Evolutionary conservation across 23 tunicate species (phyloP).

Genomic region (Trididemnum nubilum): DNA sequence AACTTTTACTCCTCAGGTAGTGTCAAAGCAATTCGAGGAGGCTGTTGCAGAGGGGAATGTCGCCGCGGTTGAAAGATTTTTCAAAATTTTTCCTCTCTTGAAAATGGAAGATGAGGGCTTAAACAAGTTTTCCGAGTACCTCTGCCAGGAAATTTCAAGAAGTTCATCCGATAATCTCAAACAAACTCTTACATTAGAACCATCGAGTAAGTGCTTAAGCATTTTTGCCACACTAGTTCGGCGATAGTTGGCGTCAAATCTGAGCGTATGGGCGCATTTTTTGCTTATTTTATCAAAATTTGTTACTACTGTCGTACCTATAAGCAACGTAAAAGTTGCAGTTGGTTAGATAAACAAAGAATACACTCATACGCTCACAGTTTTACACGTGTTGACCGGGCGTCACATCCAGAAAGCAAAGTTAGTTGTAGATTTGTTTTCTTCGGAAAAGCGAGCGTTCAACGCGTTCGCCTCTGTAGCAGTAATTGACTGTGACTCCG

Average conservation of each 20-base stretch:
- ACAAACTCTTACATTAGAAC: constrained; percentile 61
- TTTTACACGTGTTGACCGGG: too few relatives aligned
- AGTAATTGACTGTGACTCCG: too few relatives aligned
- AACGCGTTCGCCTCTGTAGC: too few relatives aligned
- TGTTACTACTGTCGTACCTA: neutral
- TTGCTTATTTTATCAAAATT: neutral
- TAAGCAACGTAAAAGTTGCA: neutral
- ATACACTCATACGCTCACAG: too few relatives aligned
- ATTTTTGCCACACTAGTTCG: too few relatives aligned
- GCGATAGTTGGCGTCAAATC: neutral
- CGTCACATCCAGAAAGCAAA: too few relatives aligned
- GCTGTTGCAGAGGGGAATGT: constrained; percentile 75
- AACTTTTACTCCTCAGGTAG: too few relatives aligned
- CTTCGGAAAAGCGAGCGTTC: too few relatives aligned
- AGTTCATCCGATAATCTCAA: constrained; percentile 81
- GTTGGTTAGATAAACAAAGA: too few relatives aligned
- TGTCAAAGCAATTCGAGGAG: constrained; percentile 76
- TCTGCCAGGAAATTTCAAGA: constrained; percentile 77
- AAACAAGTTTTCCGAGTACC: constrained; percentile 68
- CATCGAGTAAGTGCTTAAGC: constrained; percentile 23
- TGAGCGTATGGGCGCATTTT: too few relatives aligned
- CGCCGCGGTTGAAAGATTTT: constrained; percentile 76
- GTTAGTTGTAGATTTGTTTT: too few relatives aligned
- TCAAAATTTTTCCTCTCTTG: constrained; percentile 87
- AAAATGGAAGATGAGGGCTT: constrained; percentile 94